Conservation (phyloP, 2,113 vertebrate species). For the Rhipidura dahli region DNA sequence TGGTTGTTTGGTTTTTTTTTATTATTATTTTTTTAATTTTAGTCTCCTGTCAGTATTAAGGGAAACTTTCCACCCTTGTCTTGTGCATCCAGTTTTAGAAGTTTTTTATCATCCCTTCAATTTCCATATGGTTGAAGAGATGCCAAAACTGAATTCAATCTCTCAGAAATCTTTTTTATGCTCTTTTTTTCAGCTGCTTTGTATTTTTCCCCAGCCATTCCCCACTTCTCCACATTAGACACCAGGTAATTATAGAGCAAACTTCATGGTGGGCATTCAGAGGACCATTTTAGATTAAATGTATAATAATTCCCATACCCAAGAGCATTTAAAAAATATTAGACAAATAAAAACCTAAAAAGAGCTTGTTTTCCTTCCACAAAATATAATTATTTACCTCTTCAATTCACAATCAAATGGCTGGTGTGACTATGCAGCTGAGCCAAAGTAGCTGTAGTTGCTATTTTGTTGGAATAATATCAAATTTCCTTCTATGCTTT, state of each 20-base stretch:
- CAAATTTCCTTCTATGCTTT: conserved; percentile 70
- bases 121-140: conserved; percentile 54
- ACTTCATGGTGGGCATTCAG: neutral
- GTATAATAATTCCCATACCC: neutral
- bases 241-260: conserved; percentile 12
- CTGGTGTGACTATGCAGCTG: conserved; percentile 48
- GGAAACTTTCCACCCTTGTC: conserved; percentile 10
- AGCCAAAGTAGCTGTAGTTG: conserved; percentile 60
- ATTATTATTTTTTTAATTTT: neutral
- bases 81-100: neutral
- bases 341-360: neutral
- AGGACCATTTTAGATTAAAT: neutral
- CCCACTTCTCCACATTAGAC: neutral
- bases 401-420: conserved; percentile 45
- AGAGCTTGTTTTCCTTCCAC: neutral
- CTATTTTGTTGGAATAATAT: conserved; percentile 74
- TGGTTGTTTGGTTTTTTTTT: no score
- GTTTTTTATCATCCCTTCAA: conserved; percentile 29
- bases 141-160: conserved; percentile 25
- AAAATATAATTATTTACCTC: conserved; percentile 36
- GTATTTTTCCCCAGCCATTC: neutral
- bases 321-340: neutral
- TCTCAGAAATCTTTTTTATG: conserved; percentile 45
- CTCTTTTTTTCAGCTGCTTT: conserved; percentile 52
- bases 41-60: neutral